Percentiles rank a stretch among this genome's conserved stretches.
phyloP scores from a whole-genome alignment of 2,888 invertebrate species.

The Ypsolopha sequella region DNA sequence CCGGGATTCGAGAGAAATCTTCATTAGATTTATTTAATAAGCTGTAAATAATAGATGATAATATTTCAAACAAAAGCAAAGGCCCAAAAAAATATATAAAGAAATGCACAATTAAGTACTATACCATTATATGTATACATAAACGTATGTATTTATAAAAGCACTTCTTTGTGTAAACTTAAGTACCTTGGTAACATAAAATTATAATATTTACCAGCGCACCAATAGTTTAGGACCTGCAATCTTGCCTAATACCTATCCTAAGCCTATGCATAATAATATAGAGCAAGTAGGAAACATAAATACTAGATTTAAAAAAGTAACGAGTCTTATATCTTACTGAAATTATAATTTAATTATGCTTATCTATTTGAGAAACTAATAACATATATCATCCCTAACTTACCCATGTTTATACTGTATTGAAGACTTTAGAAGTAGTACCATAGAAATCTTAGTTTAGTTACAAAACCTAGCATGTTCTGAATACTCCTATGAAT shows the following conservation, averaged over 20 bases:
- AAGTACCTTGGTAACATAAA: conserved; percentile 17
- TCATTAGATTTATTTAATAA: conserved; percentile 12
- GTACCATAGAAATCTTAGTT: too few species aligned
- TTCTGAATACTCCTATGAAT: background rate
- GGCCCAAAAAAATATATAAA: conserved; percentile 62
- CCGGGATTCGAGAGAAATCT: conserved; percentile 40
- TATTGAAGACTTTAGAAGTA: too few species aligned
- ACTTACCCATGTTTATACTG: too few species aligned
- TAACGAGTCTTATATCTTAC: background rate
- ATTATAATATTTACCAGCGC: conserved; percentile 24
- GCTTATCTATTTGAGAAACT: background rate
- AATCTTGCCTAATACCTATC: conserved; percentile 23
- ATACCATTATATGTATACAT: background rate
- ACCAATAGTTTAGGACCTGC: conserved; percentile 48
- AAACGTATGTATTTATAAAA: background rate
- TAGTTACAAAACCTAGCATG: background rate
- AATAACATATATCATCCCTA: too few species aligned
- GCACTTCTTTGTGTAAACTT: conserved; percentile 8
- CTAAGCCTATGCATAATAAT: background rate
- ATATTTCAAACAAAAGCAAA: conserved; percentile 35
- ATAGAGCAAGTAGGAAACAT: background rate
- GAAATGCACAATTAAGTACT: conserved; percentile 54
- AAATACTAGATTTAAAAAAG: background rate
- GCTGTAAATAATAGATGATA: conserved; percentile 22
- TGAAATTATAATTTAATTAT: background rate